Evolutionary conservation across 2,888 invertebrate species (phyloP).

Genomic region (Cyclophora punctaria): DNA sequence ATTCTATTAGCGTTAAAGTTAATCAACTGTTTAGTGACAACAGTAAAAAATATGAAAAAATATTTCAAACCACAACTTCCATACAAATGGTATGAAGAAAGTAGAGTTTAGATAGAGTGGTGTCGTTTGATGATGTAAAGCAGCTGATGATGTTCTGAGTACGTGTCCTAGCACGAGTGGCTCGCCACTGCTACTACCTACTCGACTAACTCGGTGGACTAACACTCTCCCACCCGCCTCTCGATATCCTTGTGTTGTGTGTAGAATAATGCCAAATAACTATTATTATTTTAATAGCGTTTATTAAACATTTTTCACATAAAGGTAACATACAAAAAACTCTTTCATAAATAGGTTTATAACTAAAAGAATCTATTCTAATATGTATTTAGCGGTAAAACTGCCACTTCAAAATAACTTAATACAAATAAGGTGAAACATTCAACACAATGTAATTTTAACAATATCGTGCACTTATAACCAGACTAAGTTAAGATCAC

Average conservation of each 20-base stretch:
- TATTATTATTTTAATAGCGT: slow-evolving; percentile 63
- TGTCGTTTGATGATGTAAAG: slow-evolving; percentile 56
- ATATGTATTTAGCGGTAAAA: slow-evolving; percentile 60
- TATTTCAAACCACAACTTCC: slow-evolving; percentile 48
- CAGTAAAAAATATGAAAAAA: slow-evolving; percentile 53
- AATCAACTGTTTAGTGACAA: slow-evolving; percentile 69
- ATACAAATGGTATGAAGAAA: slow-evolving; percentile 49
- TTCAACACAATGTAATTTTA: slow-evolving; percentile 70
- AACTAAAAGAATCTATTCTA: slow-evolving; percentile 60
- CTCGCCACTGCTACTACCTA: not conserved
- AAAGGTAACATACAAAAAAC: slow-evolving; percentile 69
- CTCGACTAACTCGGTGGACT: too few relatives aligned
- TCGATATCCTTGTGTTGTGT: slow-evolving; percentile 29
- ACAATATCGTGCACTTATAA: slow-evolving; percentile 72
- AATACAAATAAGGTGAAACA: slow-evolving; percentile 69
- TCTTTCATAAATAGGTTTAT: slow-evolving; percentile 59
- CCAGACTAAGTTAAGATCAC: slow-evolving; percentile 68
- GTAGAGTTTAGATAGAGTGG: slow-evolving; percentile 51
- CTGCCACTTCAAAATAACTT: slow-evolving; percentile 67
- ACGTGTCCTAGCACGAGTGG: slow-evolving; percentile 1
- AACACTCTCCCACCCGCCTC: slow-evolving; percentile 3
- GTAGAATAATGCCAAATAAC: slow-evolving; percentile 64
- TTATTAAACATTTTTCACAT: slow-evolving; percentile 72
- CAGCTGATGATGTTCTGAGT: slow-evolving; percentile 31
- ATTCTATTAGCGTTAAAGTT: slow-evolving; percentile 52